phyloP scores from a whole-genome alignment of 2,888 invertebrate species.

The Cinara cedri region DNA sequence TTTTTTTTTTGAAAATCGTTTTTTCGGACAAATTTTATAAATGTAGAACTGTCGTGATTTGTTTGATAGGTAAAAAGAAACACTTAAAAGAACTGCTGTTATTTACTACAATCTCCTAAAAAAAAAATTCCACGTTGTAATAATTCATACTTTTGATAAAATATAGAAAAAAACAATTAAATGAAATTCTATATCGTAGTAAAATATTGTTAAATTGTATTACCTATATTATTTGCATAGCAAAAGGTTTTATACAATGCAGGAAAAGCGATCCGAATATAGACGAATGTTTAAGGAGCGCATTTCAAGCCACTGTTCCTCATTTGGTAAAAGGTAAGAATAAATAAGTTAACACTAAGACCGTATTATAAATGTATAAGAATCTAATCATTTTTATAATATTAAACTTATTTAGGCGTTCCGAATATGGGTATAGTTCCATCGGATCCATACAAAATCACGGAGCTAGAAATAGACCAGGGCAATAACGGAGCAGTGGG shows the following conservation, averaged over 20 bases:
- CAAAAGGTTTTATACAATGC: background rate
- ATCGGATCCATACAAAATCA: background rate
- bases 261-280: background rate
- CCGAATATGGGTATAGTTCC: background rate
- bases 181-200: no score
- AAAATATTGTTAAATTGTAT: no score
- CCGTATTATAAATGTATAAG: background rate
- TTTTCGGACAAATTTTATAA: no score
- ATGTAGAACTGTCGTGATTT: no score
- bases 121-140: no score
- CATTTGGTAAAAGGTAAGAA: background rate
- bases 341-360: background rate
- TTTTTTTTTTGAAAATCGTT: no score
- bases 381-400: background rate
- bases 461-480: background rate
- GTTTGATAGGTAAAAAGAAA: no score
- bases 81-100: no score
- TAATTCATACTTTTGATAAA: no score
- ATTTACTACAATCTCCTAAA: no score
- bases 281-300: background rate
- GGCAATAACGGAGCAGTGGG: slow-evolving; percentile 27
- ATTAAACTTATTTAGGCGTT: background rate
- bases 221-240: no score
- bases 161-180: no score
- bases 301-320: background rate